Evolutionary conservation across 2,888 invertebrate species (phyloP).

Genomic region (Drosophila testacea): DNA sequence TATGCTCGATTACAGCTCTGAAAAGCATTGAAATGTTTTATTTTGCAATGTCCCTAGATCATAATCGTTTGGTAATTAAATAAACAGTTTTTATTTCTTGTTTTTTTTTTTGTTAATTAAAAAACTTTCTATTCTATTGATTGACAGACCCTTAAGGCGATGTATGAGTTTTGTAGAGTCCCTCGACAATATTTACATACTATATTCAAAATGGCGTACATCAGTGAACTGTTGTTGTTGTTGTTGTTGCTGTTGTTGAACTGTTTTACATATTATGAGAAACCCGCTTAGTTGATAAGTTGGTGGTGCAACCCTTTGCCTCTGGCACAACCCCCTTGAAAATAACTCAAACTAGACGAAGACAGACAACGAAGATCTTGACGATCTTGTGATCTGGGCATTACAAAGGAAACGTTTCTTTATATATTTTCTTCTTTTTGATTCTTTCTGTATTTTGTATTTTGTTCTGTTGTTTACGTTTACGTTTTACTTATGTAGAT

Average conservation of each 20-base stretch:
- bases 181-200: conserved; percentile 5
- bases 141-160: conserved; percentile 26
- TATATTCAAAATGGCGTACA: conserved; percentile 31
- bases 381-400: conserved; percentile 43
- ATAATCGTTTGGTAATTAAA: conserved; percentile 11
- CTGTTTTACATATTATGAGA: conserved; percentile 33
- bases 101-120: conserved; percentile 6
- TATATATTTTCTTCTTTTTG: conserved; percentile 10
- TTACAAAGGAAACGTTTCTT: conserved; percentile 40
- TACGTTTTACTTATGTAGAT: conserved; percentile 74
- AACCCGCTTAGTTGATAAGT: conserved; percentile 27
- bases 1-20: not conserved
- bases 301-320: conserved; percentile 39
- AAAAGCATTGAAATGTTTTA: too few relatives aligned
- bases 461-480: conserved; percentile 67
- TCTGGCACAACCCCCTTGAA: conserved; percentile 38
- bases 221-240: conserved; percentile 6
- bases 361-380: conserved; percentile 36
- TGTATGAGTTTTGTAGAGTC: not conserved
- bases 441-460: conserved; percentile 12
- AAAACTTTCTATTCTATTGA: conserved; percentile 24
- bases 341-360: conserved; percentile 39
- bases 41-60: too few relatives aligned
- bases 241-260: conserved; percentile 4
- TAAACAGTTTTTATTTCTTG: conserved; percentile 6